Evolutionary conservation across 2,113 vertebrate genomes (phyloP), one percentile per base, ranked within the genome.

Genomic region (Furnarius figulus): DNA sequence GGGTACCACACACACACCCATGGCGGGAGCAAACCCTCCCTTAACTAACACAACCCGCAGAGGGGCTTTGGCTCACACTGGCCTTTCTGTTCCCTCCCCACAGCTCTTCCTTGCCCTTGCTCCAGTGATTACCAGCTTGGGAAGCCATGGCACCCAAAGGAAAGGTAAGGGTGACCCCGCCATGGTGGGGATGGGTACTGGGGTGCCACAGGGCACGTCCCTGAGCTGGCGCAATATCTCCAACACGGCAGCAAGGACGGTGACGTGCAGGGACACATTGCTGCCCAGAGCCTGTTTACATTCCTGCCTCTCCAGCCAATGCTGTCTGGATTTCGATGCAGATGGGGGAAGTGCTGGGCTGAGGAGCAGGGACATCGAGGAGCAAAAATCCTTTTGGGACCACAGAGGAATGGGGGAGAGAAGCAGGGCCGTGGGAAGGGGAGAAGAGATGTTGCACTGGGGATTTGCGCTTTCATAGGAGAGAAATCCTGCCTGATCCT

Each of bases 91-190:
- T 81, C 70, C 37, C 33, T 87, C 44, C 40, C 61, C 4, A 6
- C 95, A 97, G 97, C 82, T 93, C 55, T 71, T 92, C 12, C 52
- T 68, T 39, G 46, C 27, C 49, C n/a, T 86, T 0, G 0, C 27
- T 67, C 46, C 6, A 4, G 82, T 65, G 63, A 93, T 65, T 78
- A 74, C 76, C 68, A 73, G 42, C 92, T 58, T 4, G 31, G 71
- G 78, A 92, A 93, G 47, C 81, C 93, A 97, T 97, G 97, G 96
- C 97, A 55, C 96, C 94, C 73, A 83, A 94, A 39, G 96, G 96
- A 89, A 97, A 97, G 97, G 97, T 97, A 97, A 91, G 65, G 35
- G 22, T 59, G 87, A 62, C n/a, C 17, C n/a, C 12, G 42, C 17
- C 4, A 3, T 0, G 0, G 24, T 3, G 3, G 35, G 90, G 53